Base-by-base conservation (phyloP, 2,797 vertebrate species). In the Acridotheres tristis region DNA sequence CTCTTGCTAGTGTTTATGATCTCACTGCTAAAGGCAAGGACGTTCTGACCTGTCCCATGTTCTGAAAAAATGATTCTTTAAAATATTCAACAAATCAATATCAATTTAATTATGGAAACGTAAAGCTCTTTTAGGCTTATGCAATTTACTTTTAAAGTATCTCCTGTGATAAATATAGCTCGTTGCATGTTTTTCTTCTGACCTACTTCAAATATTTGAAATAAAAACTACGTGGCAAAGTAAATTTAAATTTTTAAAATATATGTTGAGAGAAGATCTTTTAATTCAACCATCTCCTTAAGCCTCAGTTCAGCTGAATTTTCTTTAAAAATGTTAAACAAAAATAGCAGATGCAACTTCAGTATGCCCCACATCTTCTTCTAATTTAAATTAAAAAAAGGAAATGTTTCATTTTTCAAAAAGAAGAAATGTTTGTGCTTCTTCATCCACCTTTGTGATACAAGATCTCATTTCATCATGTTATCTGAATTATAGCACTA, bases 401-500 rank as follows among this genome's bases (percentile, higher is more conserved):
- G 21, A 38, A 38, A 38, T 38, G 38, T 38, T 38, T 38, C 11
- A 38, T 38, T 38, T 38, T 38, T 38, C 38, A 23, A 65, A 54
- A 54, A 45, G 59, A 65, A 7, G 26, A 84, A 48, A 88, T 94
- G 79, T 88, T 97, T 94, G 48, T 53, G 47, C 80, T 94, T 88
- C 79, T 85, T 94, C 68, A 57, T 72, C 72, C 51, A 88, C 79
- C 67, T 94, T 92, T 86, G 42, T 73, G 83, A 87, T 89, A 94
- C 51, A 83, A 92, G 77, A 93, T 94, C 89, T 93, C 82, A 89
- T 94, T 96, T 96, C 92, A 92, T 87, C 89, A 81, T 62, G 72
- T 87, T 93, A 91, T 63, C 92, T 89, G 77, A 94, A 87, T 92
- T 84, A 94, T 18, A 69, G 73, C 69, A 85, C 92, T 91, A 85